These are phyloP conservation scores for Melanerpes aurifrons DNA, from an alignment of 2,113 vertebrate species.

Conservation along the genomic window DNA sequence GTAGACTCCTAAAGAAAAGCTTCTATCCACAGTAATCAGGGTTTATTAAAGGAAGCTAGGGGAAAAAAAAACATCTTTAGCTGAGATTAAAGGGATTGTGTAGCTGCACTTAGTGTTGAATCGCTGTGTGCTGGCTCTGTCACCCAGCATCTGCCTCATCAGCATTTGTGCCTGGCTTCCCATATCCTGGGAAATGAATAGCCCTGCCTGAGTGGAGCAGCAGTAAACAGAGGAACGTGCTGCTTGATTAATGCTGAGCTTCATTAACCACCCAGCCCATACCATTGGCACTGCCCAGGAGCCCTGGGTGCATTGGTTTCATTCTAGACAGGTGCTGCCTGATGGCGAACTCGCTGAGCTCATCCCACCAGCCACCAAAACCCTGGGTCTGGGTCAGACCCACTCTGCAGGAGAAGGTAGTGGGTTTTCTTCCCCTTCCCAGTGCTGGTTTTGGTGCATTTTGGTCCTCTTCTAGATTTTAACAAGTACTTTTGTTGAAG, in stretches of 20 bases:
- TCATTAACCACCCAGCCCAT: background rate
- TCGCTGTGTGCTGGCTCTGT: constrained; percentile 2
- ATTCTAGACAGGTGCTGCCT: background rate
- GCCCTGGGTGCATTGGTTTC: background rate
- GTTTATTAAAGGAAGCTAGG: constrained; percentile 55
- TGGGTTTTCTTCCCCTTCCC: background rate
- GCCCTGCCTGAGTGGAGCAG: constrained; percentile 2
- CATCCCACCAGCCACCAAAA: fast-evolving
- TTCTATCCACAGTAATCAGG: constrained; percentile 67
- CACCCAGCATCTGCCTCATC: constrained; percentile 32
- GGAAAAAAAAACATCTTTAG: constrained; percentile 3
- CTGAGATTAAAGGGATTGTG: constrained; percentile 67
- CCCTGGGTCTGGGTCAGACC: fast-evolving
- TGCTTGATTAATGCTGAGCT: background rate
- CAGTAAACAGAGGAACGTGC: constrained; percentile 32
- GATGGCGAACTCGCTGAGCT: background rate
- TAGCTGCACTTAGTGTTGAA: constrained; percentile 71
- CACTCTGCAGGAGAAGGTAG: fast-evolving
- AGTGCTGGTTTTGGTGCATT: background rate
- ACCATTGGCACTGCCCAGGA: background rate
- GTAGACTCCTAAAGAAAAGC: constrained; percentile 33
- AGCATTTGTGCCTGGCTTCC: constrained; percentile 24
- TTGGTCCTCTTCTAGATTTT: background rate
- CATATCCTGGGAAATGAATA: background rate
- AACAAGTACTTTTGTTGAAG: fast-evolving